phyloP scores from a whole-genome alignment of 2,797 vertebrate genomes.

The Nannoperca obscura region DNA sequence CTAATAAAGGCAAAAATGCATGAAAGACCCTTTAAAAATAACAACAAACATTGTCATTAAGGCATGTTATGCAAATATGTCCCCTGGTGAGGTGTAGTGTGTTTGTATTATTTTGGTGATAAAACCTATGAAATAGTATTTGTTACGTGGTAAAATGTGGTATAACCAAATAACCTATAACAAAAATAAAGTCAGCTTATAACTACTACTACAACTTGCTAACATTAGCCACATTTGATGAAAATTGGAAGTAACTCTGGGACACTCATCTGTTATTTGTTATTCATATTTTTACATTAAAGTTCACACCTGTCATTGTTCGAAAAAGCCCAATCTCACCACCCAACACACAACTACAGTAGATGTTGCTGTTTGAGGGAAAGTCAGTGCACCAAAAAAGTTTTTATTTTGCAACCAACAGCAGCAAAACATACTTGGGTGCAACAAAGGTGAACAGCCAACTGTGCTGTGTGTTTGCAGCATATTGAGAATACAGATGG shows the following conservation, averaged over 20 bases:
- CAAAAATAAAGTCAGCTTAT: too few species aligned
- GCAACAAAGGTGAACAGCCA: not conserved
- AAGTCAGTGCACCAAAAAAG: not conserved
- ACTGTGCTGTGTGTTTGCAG: not conserved
- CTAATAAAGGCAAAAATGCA: not conserved
- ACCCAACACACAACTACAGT: not conserved
- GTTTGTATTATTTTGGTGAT: not conserved
- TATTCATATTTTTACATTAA: not conserved
- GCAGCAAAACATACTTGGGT: not conserved
- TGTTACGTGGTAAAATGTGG: not conserved
- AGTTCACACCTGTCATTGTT: not conserved
- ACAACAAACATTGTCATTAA: not conserved
- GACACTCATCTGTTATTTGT: too few species aligned
- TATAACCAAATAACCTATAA: not conserved
- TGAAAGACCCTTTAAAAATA: too few species aligned
- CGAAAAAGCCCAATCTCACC: not conserved
- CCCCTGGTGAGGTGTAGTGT: not conserved
- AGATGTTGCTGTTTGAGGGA: not conserved
- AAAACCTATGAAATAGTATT: not conserved
- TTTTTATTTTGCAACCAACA: not conserved
- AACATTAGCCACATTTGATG: not conserved
- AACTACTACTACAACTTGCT: not conserved
- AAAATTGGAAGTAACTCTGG: too few species aligned
- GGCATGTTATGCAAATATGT: not conserved
- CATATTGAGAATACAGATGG: constrained; percentile 21